Evolutionary conservation across 2,113 vertebrate species (phyloP), one percentile per base, ranked within the genome.

Genomic region (Pachypanchax playfairii): DNA sequence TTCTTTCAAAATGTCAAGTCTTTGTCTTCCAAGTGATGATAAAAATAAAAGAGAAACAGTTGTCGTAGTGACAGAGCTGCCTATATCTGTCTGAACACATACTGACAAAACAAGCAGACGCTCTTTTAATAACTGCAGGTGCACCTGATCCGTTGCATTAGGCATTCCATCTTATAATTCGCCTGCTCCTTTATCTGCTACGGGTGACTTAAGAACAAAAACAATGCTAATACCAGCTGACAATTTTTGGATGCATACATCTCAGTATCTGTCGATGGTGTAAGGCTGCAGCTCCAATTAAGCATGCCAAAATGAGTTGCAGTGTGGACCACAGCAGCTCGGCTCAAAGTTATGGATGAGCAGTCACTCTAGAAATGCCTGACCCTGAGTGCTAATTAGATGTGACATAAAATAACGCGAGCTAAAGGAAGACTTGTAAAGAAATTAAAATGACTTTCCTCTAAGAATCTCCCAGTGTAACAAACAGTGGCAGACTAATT

Each of bases 301-400:
- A 89, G 82, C 85, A 84, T 83, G 86, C 85, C 85, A 89, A 80
- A 80, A 84, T 85, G 80, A 88, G 86, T 83, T 87, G 80, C 82
- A 73, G 81, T 72, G 85, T 60, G 74, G 83, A 81, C 85, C 79
- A 76, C 85, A 75, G 82, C 75, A 69, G 85, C 84, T 48, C 51
- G 22, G 83, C 79, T 84, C 83, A 68, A 80, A 89, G 85, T 87
- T 88, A 88, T 86, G 89, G 89, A 88, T 88, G 89, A 90, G 85
- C 83, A 88, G 80, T 88, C 89, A 87, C 80, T 88, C 86, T 47
- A 76, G 83, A 73, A 66, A 82, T 70, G 82, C 80, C 83, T 83
- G 86, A 87, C 83, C 85, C 82, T 83, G 80, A 75, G 83, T 82
- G 80, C 85, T 89, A 90, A 89, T 90, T 90, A 90, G 82, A 86